A percentile compares a stretch with the other conserved stretches of the same genome.
phyloP scores from a whole-genome alignment of 2,113 vertebrate genomes.

The Apaloderma vittatum region DNA sequence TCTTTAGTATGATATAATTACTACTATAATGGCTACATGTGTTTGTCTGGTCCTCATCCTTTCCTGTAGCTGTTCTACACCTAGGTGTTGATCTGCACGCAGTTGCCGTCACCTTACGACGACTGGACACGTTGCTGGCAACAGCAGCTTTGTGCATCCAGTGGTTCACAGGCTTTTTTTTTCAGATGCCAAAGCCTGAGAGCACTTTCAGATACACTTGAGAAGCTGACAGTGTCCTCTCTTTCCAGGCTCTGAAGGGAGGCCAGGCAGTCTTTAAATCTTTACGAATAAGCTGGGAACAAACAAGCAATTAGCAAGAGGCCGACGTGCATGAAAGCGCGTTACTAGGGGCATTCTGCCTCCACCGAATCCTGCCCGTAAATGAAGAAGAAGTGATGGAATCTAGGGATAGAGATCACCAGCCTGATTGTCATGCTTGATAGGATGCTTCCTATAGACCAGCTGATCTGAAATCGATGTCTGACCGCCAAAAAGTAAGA shows the following conservation, averaged over 20 bases:
- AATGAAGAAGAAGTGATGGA: not conserved
- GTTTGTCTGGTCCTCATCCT: not conserved
- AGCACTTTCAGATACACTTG: not conserved
- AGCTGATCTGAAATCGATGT: not conserved
- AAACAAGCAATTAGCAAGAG: not conserved
- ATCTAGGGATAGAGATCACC: not conserved
- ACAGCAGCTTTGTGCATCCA: not conserved
- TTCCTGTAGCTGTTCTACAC: not conserved
- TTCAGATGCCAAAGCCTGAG: not conserved
- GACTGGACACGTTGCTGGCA: rapidly evolving
- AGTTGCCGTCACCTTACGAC: rapidly evolving
- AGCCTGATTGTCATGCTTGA: not conserved
- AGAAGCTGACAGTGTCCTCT: not conserved
- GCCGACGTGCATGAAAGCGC: rapidly evolving
- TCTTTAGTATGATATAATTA: not conserved
- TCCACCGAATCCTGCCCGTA: not conserved
- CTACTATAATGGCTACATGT: not conserved
- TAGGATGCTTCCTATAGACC: not conserved
- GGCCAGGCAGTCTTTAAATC: not conserved
- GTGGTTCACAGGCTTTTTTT: not conserved
- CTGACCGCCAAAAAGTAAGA: not conserved
- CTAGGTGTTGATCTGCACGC: not conserved
- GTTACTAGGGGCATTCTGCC: not conserved
- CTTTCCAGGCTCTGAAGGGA: not conserved
- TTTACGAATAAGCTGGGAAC: not conserved